Percentiles rank a stretch among this genome's conserved stretches.
Conservation (phyloP, 2,888 invertebrate species). For the Cordylochernes scorpioides region DNA sequence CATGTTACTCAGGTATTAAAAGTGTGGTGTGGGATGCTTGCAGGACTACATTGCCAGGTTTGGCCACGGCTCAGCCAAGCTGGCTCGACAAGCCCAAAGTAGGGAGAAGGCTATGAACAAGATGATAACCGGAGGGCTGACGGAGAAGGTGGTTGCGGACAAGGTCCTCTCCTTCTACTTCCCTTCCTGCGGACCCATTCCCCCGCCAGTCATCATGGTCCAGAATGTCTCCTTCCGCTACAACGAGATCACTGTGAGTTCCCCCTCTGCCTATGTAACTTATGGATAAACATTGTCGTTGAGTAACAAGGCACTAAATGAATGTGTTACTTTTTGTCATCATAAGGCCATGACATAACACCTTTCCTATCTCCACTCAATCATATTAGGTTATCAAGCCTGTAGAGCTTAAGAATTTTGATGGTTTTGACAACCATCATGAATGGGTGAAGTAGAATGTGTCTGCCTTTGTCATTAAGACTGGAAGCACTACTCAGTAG, state of each 20-base stretch:
- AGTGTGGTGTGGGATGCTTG: slow-evolving; percentile 13
- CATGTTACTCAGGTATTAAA: not conserved
- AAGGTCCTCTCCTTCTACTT: slow-evolving; percentile 76
- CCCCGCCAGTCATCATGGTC: slow-evolving; percentile 98
- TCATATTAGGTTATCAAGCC: no score
- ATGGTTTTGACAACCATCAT: no score
- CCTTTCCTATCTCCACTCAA: no score
- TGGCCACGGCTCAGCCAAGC: slow-evolving; percentile 94
- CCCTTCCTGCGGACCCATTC: slow-evolving; percentile 76
- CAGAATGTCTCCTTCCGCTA: slow-evolving; percentile 93
- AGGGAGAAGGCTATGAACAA: slow-evolving; percentile 97
- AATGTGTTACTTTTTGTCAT: no score
- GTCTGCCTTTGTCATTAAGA: no score
- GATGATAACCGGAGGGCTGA: slow-evolving; percentile 93
- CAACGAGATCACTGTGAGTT: slow-evolving; percentile 35
- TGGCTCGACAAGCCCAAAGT: slow-evolving; percentile 94
- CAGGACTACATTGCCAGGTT: slow-evolving; percentile 93
- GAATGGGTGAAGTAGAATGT: no score
- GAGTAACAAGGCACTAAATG: no score
- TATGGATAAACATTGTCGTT: not conserved
- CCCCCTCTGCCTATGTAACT: not conserved
- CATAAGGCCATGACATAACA: no score
- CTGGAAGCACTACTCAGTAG: no score
- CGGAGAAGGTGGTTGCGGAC: slow-evolving; percentile 68
- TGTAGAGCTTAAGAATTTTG: no score